phyloP scores from a whole-genome alignment of 2,797 vertebrate species.

The Allobates femoralis region DNA sequence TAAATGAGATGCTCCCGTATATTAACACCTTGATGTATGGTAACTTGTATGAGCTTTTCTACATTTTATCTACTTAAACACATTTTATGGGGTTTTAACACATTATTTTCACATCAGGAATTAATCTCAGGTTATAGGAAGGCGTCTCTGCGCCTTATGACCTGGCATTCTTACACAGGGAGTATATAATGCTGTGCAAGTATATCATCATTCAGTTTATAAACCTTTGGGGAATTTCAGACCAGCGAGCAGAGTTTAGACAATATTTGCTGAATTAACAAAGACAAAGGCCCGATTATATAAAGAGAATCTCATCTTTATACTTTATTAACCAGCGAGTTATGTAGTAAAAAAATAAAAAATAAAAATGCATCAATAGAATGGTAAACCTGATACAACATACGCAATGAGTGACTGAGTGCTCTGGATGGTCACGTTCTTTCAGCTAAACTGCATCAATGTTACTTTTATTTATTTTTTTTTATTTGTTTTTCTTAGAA shows the following conservation, averaged over 20 bases:
- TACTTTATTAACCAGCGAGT: too few relatives aligned
- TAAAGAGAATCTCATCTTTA: too few relatives aligned
- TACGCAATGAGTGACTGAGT: too few relatives aligned
- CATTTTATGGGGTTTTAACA: neutral
- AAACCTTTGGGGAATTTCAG: neutral
- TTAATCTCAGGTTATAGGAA: neutral
- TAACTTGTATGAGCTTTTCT: neutral
- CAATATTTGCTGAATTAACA: neutral
- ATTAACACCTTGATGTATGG: neutral
- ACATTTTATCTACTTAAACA: neutral
- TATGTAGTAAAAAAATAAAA: too few relatives aligned
- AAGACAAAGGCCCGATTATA: neutral
- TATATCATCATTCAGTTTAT: neutral
- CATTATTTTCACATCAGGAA: neutral
- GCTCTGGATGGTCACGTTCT: too few relatives aligned
- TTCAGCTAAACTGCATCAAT: too few relatives aligned
- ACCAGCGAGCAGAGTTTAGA: neutral
- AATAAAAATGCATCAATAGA: too few relatives aligned
- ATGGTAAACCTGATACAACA: too few relatives aligned
- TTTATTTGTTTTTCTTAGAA: too few relatives aligned
- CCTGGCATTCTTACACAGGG: constrained; percentile 40
- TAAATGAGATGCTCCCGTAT: too few relatives aligned
- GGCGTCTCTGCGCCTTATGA: constrained; percentile 17
- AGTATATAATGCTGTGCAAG: constrained; percentile 30
- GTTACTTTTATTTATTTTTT: too few relatives aligned